Conservation (phyloP, 1,140 invertebrate species). For the Dendrolimus kikuchii region DNA sequence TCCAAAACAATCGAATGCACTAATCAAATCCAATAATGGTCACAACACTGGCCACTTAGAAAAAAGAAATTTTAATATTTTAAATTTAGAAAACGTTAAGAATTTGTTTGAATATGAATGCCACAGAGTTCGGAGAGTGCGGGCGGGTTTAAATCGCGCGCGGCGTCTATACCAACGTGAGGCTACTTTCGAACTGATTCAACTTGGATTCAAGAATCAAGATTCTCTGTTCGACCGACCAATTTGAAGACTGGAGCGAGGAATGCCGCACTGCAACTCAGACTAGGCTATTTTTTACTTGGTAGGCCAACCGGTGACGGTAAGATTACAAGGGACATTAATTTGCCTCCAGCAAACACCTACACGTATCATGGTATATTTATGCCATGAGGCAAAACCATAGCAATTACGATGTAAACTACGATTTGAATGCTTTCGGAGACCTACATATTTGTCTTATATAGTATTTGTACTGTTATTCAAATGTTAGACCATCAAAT, state of each 20-base stretch:
- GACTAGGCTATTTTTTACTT: conserved; percentile 37
- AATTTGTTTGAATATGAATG: conserved; percentile 28
- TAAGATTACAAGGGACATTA: conserved; percentile 5
- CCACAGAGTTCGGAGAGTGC: conserved; percentile 25
- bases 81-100: conserved; percentile 23
- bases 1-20: conserved; percentile 22
- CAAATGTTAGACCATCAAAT: no score
- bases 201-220: conserved; percentile 1
- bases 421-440: no score
- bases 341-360: conserved; percentile 11
- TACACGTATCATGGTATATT: conserved; percentile 1
- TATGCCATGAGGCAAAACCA: no score
- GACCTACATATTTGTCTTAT: no score
- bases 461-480: no score
- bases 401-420: no score
- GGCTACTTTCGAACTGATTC: conserved; percentile 61
- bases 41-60: conserved; percentile 38
- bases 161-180: conserved; percentile 41
- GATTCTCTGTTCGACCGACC: conserved; percentile 23
- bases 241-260: conserved; percentile 18
- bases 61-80: conserved; percentile 15
- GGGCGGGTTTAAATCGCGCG: conserved; percentile 16
- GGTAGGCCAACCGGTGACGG: conserved; percentile 24
- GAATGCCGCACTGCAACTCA: conserved; percentile 56
- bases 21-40: conserved; percentile 20